Conservation (phyloP, 1,140 invertebrate genomes). For the Rhizoglyphus robini region DNA sequence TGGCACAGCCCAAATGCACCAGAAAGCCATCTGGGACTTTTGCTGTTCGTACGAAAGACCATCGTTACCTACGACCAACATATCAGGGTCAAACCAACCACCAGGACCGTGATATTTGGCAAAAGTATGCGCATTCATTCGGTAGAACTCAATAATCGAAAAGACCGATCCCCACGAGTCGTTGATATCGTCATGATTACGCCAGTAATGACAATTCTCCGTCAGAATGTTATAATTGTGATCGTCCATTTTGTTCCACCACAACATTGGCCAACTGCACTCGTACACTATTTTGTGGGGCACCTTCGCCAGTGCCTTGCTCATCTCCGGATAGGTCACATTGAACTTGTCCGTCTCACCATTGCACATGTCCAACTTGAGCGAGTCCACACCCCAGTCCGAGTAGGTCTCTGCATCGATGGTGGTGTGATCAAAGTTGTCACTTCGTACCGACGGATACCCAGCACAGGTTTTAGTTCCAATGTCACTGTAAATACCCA, state of each 20-base stretch:
- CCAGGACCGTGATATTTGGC: conserved; percentile 33
- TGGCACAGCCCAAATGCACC: conserved; percentile 90
- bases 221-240: conserved; percentile 36
- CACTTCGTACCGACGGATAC: too few relatives aligned
- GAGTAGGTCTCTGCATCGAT: conserved; percentile 46
- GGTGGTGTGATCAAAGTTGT: conserved; percentile 36
- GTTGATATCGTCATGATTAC: conserved; percentile 45
- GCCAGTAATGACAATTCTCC: conserved; percentile 44
- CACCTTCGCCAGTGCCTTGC: conserved; percentile 32
- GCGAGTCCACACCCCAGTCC: conserved; percentile 45
- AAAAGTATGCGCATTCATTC: conserved; percentile 34
- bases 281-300: conserved; percentile 35
- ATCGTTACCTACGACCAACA: conserved; percentile 56
- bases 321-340: conserved; percentile 34
- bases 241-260: conserved; percentile 34
- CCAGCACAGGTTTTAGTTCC: conserved; percentile 44
- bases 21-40: conserved; percentile 92
- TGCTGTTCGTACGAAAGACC: conserved; percentile 88
- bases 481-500: conserved; percentile 47
- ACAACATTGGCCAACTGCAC: conserved; percentile 37
- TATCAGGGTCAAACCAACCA: conserved; percentile 43
- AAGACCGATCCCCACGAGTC: conserved; percentile 41
- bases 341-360: conserved; percentile 32
- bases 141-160: conserved; percentile 42
- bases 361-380: conserved; percentile 48